Evolutionary conservation across 2,797 vertebrate species (phyloP).

Genomic region (Enteromius argenteus): DNA sequence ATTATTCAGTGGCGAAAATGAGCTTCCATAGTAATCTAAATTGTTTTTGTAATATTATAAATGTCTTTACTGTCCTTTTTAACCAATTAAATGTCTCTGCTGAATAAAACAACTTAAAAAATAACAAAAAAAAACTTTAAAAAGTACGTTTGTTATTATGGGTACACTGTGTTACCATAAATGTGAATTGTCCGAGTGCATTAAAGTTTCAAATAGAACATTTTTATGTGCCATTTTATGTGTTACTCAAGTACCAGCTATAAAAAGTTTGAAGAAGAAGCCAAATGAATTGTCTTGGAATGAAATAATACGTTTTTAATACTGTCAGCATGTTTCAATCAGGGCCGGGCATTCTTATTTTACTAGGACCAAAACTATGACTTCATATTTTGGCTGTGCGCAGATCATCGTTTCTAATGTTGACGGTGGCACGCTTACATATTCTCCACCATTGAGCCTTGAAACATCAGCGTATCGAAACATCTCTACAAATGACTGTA

Average conservation of each 20-base stretch:
- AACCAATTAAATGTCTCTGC: background rate
- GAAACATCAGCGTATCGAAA: constrained; percentile 24
- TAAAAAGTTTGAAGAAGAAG: constrained; percentile 13
- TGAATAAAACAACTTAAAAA: background rate
- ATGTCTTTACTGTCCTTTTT: background rate
- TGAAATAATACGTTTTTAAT: background rate
- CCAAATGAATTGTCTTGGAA: constrained; percentile 2
- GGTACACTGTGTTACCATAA: background rate
- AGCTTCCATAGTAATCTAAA: background rate
- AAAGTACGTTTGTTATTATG: background rate
- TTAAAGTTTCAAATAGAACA: background rate
- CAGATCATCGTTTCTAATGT: constrained; percentile 39
- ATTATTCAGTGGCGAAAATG: background rate
- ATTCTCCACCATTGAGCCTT: constrained; percentile 55
- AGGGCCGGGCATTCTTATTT: constrained; percentile 30
- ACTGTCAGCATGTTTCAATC: constrained; percentile 20
- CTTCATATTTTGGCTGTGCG: constrained; percentile 66
- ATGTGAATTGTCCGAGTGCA: background rate
- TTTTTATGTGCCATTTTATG: constrained; percentile 1
- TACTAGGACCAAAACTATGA: constrained; percentile 52
- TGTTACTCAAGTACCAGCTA: background rate
- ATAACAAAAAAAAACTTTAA: background rate
- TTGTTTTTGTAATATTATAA: background rate
- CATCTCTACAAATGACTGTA: constrained; percentile 33
- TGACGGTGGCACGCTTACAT: constrained; percentile 57